Base-by-base conservation (phyloP, 2,888 invertebrate genomes). In the Phragmatobia fuliginosa region DNA sequence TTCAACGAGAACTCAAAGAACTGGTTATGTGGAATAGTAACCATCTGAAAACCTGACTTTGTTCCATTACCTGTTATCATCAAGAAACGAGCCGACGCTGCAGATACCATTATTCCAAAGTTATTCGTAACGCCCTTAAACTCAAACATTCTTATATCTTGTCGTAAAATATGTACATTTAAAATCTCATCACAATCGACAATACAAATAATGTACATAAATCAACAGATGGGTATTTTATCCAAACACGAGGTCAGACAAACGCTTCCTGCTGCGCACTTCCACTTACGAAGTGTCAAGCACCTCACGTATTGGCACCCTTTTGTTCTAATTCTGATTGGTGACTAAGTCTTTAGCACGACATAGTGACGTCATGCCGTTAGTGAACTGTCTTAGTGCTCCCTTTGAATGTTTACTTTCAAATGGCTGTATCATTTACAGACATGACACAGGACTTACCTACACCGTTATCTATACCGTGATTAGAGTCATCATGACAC, bases 311-410 rank as follows among this genome's bases (percentile, higher is more conserved):
- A 63, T 56, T 63, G 41, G 64, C 31, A 52, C 62, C 72, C 70
- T 75, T 56, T 77, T 77, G 80, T 81, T 70, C 71, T 67, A 70
- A 68, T 72, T 65, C 32, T 45, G 58, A 49, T 32, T 45, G 36
- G 38, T 75, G 77, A 79, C 64, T 59, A 68, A 59, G 64, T 33
- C 36, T 16, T 36, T 2, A 36, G 36, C 31, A 61, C 52, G 61
- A 36, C 67, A 61, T 25, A 2, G 31, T 62, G 67, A 67, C 62
- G 56, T 67, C 62, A 67, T 25, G 60, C 21, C 28, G 31, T 52
- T 52, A 62, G 62, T 16, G 10, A n/a, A 36, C 52, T 62, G 67
- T 38, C 67, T 62, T 14, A 52, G 41, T 25, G 62, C 52, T 16
- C 31, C 38, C 38, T 38, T 28, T 16, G 28, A 62, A 21, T 36